Evolutionary conservation across 2,888 invertebrate genomes (phyloP), one percentile per base, ranked within the genome.

Genomic region (Drosophila villosipedis): DNA sequence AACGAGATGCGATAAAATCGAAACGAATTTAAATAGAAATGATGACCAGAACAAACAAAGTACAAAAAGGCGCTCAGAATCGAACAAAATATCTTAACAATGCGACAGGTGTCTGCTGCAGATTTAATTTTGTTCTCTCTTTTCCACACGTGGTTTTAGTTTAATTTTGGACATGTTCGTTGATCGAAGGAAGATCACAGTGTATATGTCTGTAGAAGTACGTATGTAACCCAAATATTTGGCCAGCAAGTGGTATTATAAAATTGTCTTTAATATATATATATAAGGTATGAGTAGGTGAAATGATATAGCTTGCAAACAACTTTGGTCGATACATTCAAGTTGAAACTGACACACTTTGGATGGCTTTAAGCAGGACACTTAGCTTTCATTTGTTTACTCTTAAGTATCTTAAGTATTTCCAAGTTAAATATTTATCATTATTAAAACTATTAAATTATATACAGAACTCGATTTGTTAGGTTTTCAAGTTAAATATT

Each of bases 1-100:
- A 81, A 55, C 63, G 25, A 77, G 77, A 68, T 77, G 84, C 72
- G 67, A 76, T 86, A 79, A 84, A 89, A 73, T 84, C 70, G 68
- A 83, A 65, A 53, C 71, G 73, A 63, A 73, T 79, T 80, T 66
- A 65, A 80, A 84, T 86, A 68, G 70, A 81, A 83, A 83, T 73
- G 76, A 80, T 73, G 73, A 74, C 67, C 73, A 71, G 65, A 73
- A 69, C 47, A 53, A 60, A 54, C 49, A 58, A 62, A 28, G 72
- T 76, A 63, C 47, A 71, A 55, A 62, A 71, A 59, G 22, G 30
- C 72, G 35, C 47, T 60, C 37, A 58, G 52, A 31, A 19, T 33
- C 55, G 28, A 68, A 73, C 30, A 61, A 68, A 76, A 64, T 59
- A 50, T 30, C 55, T 10, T 47, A 62, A 73, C 73, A 68, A 68